Evolutionary conservation across 35 echinoderm and acorn worm species (phyloP).

Genomic region (Lytechinus pictus): DNA sequence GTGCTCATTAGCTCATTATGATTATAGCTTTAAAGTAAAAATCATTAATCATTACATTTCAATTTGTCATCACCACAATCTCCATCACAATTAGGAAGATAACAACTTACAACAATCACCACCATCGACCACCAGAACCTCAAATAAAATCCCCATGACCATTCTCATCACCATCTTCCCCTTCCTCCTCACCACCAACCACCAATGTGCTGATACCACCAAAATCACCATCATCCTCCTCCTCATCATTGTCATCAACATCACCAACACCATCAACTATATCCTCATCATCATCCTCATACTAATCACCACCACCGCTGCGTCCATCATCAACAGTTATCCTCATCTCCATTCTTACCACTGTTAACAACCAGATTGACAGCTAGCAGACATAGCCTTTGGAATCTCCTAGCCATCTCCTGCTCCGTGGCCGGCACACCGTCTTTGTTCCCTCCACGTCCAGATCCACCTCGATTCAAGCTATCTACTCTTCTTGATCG

Average conservation of each 20-base stretch:
- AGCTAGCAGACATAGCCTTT: slow-evolving; percentile 76
- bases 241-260: not conserved
- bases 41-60: too few species aligned
- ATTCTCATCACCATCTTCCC: too few species aligned
- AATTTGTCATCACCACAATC: too few species aligned
- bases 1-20: too few species aligned
- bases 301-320: not conserved
- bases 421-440: slow-evolving; percentile 59
- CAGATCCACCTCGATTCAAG: not conserved
- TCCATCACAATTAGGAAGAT: too few species aligned
- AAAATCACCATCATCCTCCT: not conserved
- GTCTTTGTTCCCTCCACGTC: slow-evolving; percentile 16
- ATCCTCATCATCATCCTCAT: not conserved
- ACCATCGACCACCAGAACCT: too few species aligned
- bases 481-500: slow-evolving; percentile 64
- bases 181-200: too few species aligned
- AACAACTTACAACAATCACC: too few species aligned
- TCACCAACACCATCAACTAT: not conserved
- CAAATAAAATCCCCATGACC: too few species aligned
- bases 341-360: not conserved
- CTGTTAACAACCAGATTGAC: slow-evolving; percentile 70
- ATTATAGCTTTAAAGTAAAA: too few species aligned
- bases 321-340: not conserved
- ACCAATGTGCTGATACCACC: too few species aligned
- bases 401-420: slow-evolving; percentile 81